Percentiles rank a stretch among this genome's conserved stretches.
Conservation (phyloP, 2,113 vertebrate genomes). For the Taxidea taxus region DNA sequence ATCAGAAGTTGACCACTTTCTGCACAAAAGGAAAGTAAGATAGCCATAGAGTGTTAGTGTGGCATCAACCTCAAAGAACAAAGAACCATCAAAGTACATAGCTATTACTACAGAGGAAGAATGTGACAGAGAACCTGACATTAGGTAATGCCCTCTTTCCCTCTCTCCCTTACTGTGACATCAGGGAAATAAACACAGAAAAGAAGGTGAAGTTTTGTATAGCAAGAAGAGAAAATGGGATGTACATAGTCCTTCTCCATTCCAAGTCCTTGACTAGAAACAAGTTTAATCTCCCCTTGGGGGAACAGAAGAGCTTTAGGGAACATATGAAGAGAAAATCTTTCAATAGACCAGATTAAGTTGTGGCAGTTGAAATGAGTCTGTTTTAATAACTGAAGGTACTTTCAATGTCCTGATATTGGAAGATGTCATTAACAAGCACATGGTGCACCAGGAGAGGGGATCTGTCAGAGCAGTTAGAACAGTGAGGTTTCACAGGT, state of each 20-base stretch:
- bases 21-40: not conserved
- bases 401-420: not conserved
- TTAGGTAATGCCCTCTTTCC: not conserved
- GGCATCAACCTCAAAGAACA: not conserved
- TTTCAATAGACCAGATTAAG: not conserved
- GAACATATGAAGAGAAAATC: not conserved
- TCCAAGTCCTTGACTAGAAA: not conserved
- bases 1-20: not conserved
- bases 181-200: not conserved
- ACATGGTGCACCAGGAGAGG: not conserved
- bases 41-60: not conserved
- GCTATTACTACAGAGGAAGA: not conserved
- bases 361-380: not conserved
- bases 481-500: not conserved
- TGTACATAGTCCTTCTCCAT: rapidly evolving
- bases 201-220: not conserved
- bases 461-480: not conserved
- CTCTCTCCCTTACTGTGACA: not conserved
- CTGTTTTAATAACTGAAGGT: not conserved
- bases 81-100: not conserved
- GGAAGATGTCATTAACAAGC: not conserved
- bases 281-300: not conserved
- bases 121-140: not conserved
- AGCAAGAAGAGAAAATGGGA: not conserved
- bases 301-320: not conserved